Base-by-base conservation (phyloP, 2,113 vertebrate genomes). In the Motacilla alba region DNA sequence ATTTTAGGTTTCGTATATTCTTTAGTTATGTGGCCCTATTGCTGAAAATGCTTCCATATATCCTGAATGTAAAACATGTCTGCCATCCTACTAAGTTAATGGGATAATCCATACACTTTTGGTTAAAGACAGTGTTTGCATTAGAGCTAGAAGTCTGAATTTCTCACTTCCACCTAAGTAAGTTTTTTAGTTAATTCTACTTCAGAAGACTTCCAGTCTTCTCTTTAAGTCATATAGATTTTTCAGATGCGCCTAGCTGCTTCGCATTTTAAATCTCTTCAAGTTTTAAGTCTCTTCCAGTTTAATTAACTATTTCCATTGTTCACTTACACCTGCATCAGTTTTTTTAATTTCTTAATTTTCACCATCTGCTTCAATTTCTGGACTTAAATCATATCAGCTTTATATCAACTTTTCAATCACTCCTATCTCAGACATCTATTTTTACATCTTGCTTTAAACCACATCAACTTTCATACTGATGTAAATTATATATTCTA, bases 331-430 rank as follows among this genome's bases (percentile, higher is more conserved):
- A 77, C 37, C 39, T 58, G 33, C 63, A 95, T 72, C 62, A 77
- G 43, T 15, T 56, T 90, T 95, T 87, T 68, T 0, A 89, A 83
- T 94, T 91, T 52, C 49, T 96, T 95, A 92, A 80, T 92, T 97
- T 96, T 92, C 9, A 6, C 30, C 50, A 47, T 83, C 75, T 91
- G 23, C 58, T 95, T 93, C 60, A 88, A 73, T 95, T 94, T 91
- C 73, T 94, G 35, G 11, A 30, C 23, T 84, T 88, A 94, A 92
- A 94, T 97, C 43, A 46, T 76, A 95, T 83, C 63, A 80, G 46
- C 86, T 96, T 95, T 93, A 73, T 47, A 90, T 92, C 56, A 96
- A 63, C 20, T 90, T 92, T 94, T 96, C 88, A 91, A 92, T 94
- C 83, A 91, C 28, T 91, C 69, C 78, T 86, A 79, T 78, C 52